A percentile compares a stretch with the other conserved stretches of the same genome.
These are phyloP conservation scores for Drosophila asahinai DNA, from an alignment of 1,140 invertebrate genomes.

Conservation along the genomic window DNA sequence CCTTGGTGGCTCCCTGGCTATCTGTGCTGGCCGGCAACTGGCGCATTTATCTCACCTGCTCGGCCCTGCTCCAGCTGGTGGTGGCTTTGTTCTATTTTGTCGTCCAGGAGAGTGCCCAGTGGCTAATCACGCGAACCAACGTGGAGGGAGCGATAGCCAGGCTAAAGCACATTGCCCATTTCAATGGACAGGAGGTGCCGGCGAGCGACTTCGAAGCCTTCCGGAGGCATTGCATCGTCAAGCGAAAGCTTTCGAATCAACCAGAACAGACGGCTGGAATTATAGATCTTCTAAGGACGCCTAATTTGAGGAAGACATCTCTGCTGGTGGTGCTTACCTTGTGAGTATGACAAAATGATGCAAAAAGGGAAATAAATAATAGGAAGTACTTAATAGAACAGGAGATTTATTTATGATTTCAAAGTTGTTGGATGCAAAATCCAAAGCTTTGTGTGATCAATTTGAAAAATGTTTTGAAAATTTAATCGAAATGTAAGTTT, in stretches of 20 bases:
- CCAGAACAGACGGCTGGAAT: slow-evolving; percentile 55
- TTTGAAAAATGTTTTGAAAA: no score
- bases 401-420: no score
- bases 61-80: slow-evolving; percentile 85
- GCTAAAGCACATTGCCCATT: slow-evolving; percentile 86
- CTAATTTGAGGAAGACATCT: slow-evolving; percentile 50
- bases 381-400: no score
- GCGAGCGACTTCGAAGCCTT: slow-evolving; percentile 85
- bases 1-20: slow-evolving; percentile 86
- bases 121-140: slow-evolving; percentile 87
- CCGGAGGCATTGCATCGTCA: slow-evolving; percentile 55
- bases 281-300: slow-evolving; percentile 57
- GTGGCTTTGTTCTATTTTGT: slow-evolving; percentile 85
- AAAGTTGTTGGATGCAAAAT: no score
- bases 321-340: slow-evolving; percentile 60
- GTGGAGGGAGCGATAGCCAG: slow-evolving; percentile 86
- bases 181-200: slow-evolving; percentile 86
- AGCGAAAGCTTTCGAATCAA: slow-evolving; percentile 57
- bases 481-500: no score
- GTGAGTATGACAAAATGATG: slow-evolving; percentile 26
- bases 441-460: no score
- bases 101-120: slow-evolving; percentile 88
- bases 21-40: slow-evolving; percentile 86
- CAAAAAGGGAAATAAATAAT: neutral
- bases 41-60: slow-evolving; percentile 86